Conservation (phyloP, 2,113 vertebrate species). For the Lichenostomus cassidix region DNA sequence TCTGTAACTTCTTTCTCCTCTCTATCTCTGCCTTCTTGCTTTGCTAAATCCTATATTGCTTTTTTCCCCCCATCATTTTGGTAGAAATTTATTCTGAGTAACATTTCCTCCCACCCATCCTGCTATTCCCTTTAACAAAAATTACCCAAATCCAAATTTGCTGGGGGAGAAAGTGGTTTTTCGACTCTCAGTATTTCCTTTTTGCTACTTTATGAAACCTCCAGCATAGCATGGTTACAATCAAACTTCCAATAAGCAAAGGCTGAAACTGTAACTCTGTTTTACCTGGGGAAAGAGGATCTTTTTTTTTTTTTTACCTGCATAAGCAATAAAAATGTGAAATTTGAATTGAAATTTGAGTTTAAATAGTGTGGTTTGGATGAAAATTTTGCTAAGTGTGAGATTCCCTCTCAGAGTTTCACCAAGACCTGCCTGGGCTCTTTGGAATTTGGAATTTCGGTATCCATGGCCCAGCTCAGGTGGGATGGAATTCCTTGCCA, state of each 20-base stretch:
- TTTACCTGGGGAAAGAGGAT: background rate
- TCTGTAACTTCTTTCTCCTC: background rate
- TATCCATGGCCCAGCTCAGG: background rate
- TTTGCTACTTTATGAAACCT: background rate
- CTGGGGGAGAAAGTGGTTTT: background rate
- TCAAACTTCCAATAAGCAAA: background rate
- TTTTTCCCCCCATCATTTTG: background rate
- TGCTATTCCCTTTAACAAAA: background rate
- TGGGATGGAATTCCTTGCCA: background rate
- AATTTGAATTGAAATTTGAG: background rate
- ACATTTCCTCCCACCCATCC: background rate
- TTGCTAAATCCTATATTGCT: background rate
- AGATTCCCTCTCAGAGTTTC: background rate
- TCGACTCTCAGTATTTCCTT: background rate
- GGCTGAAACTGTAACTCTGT: background rate
- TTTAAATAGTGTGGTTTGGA: background rate
- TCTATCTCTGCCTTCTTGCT: background rate
- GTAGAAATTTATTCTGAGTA: background rate
- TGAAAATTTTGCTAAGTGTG: background rate
- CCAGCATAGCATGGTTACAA: background rate
- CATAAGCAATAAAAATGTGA: background rate
- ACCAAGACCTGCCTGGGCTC: background rate
- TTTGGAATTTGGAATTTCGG: background rate
- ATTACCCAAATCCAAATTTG: background rate
- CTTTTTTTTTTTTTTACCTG: background rate